Conservation (phyloP, 1,140 invertebrate genomes). For the Dreissena polymorpha region DNA sequence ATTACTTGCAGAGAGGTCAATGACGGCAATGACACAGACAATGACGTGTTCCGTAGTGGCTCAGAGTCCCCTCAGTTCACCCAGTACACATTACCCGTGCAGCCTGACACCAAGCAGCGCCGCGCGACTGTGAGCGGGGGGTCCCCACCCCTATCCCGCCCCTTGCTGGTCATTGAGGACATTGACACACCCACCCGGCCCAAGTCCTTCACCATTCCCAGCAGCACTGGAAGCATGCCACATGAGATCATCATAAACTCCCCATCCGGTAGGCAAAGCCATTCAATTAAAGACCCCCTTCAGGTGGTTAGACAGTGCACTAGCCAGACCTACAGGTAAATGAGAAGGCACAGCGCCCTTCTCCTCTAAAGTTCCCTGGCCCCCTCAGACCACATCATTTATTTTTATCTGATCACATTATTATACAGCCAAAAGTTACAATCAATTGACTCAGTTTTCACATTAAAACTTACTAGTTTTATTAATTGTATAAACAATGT, state of each 20-base stretch:
- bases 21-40: constrained; percentile 77
- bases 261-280: constrained; percentile 27
- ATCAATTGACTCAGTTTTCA: too few relatives aligned
- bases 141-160: constrained; percentile 85
- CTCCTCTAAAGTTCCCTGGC: too few relatives aligned
- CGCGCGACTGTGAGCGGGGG: constrained; percentile 93
- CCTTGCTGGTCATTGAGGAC: constrained; percentile 77
- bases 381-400: too few relatives aligned
- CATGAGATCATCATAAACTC: constrained; percentile 53
- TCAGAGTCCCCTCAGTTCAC: constrained; percentile 80
- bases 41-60: constrained; percentile 76
- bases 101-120: constrained; percentile 87
- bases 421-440: too few relatives aligned
- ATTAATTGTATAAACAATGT: too few relatives aligned
- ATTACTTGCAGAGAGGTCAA: constrained; percentile 34
- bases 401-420: too few relatives aligned
- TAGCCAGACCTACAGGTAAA: background rate
- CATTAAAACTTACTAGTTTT: too few relatives aligned
- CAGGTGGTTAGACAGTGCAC: constrained; percentile 7
- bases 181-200: constrained; percentile 71
- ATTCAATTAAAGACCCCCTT: background rate
- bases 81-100: constrained; percentile 86
- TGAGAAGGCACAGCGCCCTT: too few relatives aligned
- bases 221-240: constrained; percentile 16
- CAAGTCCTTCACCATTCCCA: constrained; percentile 64